Evolutionary conservation across 2,888 invertebrate genomes (phyloP).

Genomic region (Hesperia comma): DNA sequence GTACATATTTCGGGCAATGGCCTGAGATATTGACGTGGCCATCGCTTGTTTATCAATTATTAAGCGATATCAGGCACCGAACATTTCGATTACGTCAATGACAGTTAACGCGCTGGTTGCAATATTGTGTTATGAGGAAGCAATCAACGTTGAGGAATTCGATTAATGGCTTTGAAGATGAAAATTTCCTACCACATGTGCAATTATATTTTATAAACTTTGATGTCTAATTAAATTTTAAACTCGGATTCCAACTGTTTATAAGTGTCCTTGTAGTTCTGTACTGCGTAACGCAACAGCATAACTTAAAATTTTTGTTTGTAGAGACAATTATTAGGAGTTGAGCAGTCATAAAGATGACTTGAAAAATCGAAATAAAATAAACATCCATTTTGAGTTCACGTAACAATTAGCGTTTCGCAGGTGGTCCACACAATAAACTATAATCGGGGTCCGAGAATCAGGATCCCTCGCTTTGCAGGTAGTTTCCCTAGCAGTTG

Average conservation of each 20-base stretch:
- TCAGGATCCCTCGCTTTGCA: no score
- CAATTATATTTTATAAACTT: not conserved
- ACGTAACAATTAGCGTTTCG: no score
- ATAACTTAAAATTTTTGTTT: no score
- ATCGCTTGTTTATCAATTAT: constrained; percentile 27
- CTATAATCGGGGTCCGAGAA: no score
- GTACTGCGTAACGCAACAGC: no score
- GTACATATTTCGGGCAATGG: constrained; percentile 40
- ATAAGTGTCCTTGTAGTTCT: not conserved
- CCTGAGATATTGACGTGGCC: constrained; percentile 37
- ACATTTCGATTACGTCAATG: constrained; percentile 15
- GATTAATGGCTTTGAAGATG: not conserved
- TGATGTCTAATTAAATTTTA: not conserved
- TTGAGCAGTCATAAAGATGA: no score
- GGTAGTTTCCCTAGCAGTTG: no score
- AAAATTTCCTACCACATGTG: constrained; percentile 9
- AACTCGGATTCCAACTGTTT: not conserved
- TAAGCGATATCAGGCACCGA: constrained; percentile 7
- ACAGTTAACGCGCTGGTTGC: not conserved
- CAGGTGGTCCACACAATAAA: no score
- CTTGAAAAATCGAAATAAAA: no score
- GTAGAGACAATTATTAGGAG: no score
- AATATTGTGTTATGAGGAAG: constrained; percentile 19
- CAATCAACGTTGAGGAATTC: constrained; percentile 14
- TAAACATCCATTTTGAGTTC: no score